Evolutionary conservation across 2,888 invertebrate species (phyloP), one percentile per base, ranked within the genome.

Genomic region (Drosophila helvetica): DNA sequence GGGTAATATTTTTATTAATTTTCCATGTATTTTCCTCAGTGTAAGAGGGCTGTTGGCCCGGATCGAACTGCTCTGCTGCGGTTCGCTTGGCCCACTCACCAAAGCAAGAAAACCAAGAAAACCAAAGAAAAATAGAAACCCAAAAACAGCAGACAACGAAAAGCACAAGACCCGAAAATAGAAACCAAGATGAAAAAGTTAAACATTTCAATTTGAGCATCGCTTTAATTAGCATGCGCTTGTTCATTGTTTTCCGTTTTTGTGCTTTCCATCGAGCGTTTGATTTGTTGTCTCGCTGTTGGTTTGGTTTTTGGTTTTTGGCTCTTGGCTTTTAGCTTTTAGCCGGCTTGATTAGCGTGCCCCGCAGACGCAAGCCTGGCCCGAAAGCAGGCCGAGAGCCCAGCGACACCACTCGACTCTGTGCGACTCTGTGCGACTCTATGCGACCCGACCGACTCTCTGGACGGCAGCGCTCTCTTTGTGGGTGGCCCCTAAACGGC

Each of bases 401-500:
- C 56, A 68, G 42, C 52, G 25, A 15, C 30, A 30, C 27, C 27
- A 3, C 15, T 19, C n/a, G 25, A 38, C 38, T 38, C 5, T 10
- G 10, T 25, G 33, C 30, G 27, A n/a, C n/a, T n/a, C n/a, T n/a
- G n/a, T n/a, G n/a, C 10, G 27, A 38, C 38, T 38, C 3, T 7
- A 8, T 27, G 38, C 33, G 30, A n/a, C 15, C 33, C 19, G 25
- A n/a, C 33, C 19, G 25, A n/a, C 27, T 48, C 47, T 8, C 43
- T 33, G 27, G 59, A 50, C 71, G 53, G 43, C 46, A 30, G 52
- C 61, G 66, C 68, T 56, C 55, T 72, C 80, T 52, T 83, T 80
- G 86, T 86, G 85, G 88, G 85, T 86, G 85, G 88, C 79, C 65
- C 86, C 67, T 76, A 88, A 88, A 84, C 71, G 72, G 88, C 84